Conservation (phyloP, 2,888 invertebrate genomes). For the Lasioglossum zephyrum region DNA sequence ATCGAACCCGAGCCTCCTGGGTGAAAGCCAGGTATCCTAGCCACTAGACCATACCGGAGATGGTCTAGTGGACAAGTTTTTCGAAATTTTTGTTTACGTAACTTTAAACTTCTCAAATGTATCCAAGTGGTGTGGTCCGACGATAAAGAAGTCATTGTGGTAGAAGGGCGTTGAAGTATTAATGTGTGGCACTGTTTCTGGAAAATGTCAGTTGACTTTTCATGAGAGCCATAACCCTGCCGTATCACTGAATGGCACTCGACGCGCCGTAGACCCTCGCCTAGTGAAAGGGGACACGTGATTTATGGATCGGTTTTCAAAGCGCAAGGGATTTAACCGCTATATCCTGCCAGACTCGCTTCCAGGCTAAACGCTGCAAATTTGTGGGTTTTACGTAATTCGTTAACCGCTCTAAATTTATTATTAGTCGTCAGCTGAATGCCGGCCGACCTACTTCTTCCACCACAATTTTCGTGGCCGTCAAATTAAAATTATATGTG, state of each 20-base stretch:
- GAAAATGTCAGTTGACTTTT: conserved; percentile 1
- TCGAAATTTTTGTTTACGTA: background rate
- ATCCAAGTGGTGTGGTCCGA: background rate
- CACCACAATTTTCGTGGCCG: background rate
- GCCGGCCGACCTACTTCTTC: background rate
- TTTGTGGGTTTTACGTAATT: conserved; percentile 1
- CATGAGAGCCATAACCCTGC: background rate
- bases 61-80: too few relatives aligned
- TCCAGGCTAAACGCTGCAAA: background rate
- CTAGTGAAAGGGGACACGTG: background rate
- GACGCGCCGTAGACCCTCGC: background rate
- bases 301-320: conserved; percentile 2
- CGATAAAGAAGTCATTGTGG: background rate
- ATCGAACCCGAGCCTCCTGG: conserved; percentile 88
- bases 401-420: background rate
- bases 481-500: background rate
- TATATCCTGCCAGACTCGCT: background rate
- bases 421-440: background rate
- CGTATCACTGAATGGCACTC: background rate
- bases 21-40: conserved; percentile 88
- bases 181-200: background rate
- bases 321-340: conserved; percentile 6
- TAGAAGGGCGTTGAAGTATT: background rate
- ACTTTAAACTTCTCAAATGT: background rate
- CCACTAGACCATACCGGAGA: conserved; percentile 86